Conservation (phyloP, 2,797 vertebrate genomes). For the Gymnocypris eckloni region DNA sequence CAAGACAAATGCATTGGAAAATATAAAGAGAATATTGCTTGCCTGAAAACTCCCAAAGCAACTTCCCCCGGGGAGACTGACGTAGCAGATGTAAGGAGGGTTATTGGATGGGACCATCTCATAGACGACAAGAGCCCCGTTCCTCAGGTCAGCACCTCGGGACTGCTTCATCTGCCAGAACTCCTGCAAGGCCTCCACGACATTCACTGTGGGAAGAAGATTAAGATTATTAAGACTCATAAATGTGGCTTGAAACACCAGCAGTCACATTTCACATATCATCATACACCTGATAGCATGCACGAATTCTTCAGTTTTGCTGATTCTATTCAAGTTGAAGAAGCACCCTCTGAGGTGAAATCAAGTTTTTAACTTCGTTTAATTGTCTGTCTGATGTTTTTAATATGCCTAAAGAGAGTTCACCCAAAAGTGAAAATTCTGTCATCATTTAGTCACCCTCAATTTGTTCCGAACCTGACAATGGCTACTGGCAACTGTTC, state of each 20-base stretch:
- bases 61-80: constrained; percentile 94
- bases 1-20: constrained; percentile 3
- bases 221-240: no score
- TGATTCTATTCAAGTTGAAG: neutral
- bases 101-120: constrained; percentile 97
- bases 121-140: constrained; percentile 95
- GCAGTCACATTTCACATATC: neutral
- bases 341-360: neutral
- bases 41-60: constrained; percentile 99
- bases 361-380: neutral
- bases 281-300: neutral
- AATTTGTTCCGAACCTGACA: neutral
- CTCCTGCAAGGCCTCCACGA: constrained; percentile 97
- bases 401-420: neutral
- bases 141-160: constrained; percentile 91
- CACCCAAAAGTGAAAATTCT: neutral
- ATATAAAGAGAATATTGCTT: constrained; percentile 46
- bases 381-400: neutral
- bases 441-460: neutral
- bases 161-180: constrained; percentile 99
- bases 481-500: neutral
- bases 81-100: constrained; percentile 95
- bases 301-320: neutral
- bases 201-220: constrained; percentile 83
- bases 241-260: neutral